A percentile compares a stretch with the other conserved stretches of the same genome.
These are phyloP conservation scores for Peromyscus aztecus DNA, from an alignment of 2,797 vertebrate genomes.

Conservation along the genomic window DNA sequence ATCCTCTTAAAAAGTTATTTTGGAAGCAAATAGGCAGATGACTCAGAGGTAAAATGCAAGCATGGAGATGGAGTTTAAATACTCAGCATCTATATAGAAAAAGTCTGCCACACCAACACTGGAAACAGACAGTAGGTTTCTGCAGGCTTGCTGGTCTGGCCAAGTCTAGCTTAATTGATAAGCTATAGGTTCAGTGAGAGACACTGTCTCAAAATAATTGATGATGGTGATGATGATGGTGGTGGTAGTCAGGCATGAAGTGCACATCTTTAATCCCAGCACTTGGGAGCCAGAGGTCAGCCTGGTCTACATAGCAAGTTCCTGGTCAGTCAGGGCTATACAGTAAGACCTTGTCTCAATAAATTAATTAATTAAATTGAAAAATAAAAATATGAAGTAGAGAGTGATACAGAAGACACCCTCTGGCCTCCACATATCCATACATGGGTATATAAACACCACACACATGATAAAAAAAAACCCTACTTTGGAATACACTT, in stretches of 20 bases:
- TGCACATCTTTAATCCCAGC: neutral
- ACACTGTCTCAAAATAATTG: neutral
- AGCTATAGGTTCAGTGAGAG: neutral
- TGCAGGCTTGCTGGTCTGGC: neutral
- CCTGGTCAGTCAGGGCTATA: neutral
- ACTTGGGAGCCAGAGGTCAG: neutral
- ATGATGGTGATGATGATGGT: too few species aligned
- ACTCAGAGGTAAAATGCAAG: neutral
- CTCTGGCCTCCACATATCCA: neutral
- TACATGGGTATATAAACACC: neutral
- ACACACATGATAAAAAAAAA: neutral
- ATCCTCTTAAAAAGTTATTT: neutral
- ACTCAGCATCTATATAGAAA: neutral
- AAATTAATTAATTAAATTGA: neutral
- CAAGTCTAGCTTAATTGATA: neutral
- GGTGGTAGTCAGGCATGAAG: neutral
- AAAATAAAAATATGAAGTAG: neutral
- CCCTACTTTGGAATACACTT: neutral
- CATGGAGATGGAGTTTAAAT: neutral
- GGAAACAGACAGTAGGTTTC: neutral
- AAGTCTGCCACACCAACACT: neutral
- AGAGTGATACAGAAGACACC: neutral
- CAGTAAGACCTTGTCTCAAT: neutral
- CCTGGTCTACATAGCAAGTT: neutral
- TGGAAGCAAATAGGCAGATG: neutral